phyloP scores from a whole-genome alignment of 2,888 invertebrate species.

The Apamea epomidion region DNA sequence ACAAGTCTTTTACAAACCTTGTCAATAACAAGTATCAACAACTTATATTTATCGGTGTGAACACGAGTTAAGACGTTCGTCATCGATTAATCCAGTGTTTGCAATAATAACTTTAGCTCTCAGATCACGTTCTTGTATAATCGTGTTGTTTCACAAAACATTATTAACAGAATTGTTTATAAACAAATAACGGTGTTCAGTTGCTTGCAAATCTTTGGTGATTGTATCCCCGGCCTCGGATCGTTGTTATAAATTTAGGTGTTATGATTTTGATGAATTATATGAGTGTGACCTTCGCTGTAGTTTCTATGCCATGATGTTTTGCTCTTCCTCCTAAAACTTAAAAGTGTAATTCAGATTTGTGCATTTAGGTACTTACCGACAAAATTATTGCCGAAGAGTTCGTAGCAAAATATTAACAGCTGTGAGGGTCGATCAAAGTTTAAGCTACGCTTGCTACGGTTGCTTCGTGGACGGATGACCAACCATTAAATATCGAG shows the following conservation, averaged over 20 bases:
- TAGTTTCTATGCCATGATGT: background rate
- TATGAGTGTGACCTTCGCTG: background rate
- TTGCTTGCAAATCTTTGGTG: conserved; percentile 44
- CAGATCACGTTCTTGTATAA: conserved; percentile 38
- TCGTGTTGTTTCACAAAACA: conserved; percentile 58
- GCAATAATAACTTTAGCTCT: conserved; percentile 22
- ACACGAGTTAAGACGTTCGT: background rate
- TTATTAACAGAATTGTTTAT: conserved; percentile 40
- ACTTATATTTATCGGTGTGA: background rate
- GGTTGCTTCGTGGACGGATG: background rate
- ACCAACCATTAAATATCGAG: background rate
- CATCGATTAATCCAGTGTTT: conserved; percentile 17
- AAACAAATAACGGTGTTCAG: conserved; percentile 32
- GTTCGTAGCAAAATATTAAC: background rate
- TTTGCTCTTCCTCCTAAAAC: background rate
- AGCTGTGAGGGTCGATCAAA: background rate
- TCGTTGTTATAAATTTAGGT: conserved; percentile 10
- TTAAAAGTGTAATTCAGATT: background rate
- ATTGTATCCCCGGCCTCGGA: conserved; percentile 23
- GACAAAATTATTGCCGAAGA: background rate
- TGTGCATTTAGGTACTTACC: background rate
- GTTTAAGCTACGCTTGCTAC: background rate
- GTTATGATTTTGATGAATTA: conserved; percentile 24
- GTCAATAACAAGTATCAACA: background rate
- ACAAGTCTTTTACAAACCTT: background rate